These are phyloP conservation scores for Noctua comes DNA, from an alignment of 2,888 invertebrate genomes.

Conservation along the genomic window DNA sequence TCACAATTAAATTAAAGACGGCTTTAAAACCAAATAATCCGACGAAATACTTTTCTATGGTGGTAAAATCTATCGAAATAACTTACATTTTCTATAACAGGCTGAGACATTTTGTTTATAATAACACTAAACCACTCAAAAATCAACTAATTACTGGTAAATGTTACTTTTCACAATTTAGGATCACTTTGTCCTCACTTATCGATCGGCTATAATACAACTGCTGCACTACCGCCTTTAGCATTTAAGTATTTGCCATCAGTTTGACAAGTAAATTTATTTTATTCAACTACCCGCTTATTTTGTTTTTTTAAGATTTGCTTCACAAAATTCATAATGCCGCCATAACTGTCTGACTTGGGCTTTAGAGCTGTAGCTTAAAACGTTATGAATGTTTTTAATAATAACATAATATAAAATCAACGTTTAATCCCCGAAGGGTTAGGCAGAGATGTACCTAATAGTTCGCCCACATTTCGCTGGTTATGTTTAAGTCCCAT, in stretches of 20 bases:
- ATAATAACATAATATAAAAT: no score
- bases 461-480: background rate
- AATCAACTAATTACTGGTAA: background rate
- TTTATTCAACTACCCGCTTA: slow-evolving; percentile 39
- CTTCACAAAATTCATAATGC: slow-evolving; percentile 7
- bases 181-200: background rate
- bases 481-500: background rate
- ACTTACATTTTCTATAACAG: slow-evolving; percentile 44
- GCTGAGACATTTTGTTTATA: slow-evolving; percentile 26
- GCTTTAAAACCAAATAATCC: background rate
- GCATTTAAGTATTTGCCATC: background rate
- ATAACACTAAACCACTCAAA: background rate
- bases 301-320: background rate
- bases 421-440: background rate
- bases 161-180: background rate
- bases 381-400: background rate
- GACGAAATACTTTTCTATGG: background rate
- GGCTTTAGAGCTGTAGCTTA: background rate
- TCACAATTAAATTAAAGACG: background rate
- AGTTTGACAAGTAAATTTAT: background rate
- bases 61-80: background rate
- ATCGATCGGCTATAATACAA: slow-evolving; percentile 9
- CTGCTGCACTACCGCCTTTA: background rate
- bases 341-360: background rate
- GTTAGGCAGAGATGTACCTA: background rate